Conservation (phyloP, 2,113 vertebrate genomes). For the Solea solea region DNA sequence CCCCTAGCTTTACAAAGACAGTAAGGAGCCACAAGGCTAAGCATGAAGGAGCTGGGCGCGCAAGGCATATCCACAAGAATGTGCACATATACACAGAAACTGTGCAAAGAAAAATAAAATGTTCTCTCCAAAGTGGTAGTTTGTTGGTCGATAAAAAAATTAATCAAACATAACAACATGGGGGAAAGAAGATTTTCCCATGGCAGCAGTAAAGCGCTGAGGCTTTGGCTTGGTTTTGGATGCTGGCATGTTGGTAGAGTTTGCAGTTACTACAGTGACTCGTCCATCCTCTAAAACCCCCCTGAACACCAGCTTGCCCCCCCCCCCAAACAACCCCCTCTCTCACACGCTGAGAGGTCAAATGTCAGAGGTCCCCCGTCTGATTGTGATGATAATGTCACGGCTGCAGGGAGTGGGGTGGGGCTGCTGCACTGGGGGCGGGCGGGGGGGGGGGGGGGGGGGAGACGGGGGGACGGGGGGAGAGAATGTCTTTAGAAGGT, state of each 20-base stretch:
- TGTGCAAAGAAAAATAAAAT: neutral
- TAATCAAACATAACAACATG: neutral
- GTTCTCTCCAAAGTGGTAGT: constrained; percentile 9
- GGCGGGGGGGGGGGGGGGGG: too few species aligned
- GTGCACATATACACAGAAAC: constrained; percentile 11
- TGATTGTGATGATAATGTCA: constrained; percentile 88
- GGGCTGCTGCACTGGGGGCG: constrained; percentile 38
- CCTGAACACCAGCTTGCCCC: constrained; percentile 55
- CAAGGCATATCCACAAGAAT: constrained; percentile 18
- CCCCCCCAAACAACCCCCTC: constrained; percentile 53
- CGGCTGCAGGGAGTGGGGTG: constrained; percentile 65
- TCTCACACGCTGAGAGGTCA: constrained; percentile 78
- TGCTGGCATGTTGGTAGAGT: constrained; percentile 24
- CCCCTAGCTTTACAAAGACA: constrained; percentile 26
- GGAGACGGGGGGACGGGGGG: neutral
- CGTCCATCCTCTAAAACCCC: constrained; percentile 49
- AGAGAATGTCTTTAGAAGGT: constrained; percentile 55
- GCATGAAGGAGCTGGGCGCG: constrained; percentile 8
- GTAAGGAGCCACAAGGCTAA: constrained; percentile 30
- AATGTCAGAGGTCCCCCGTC: constrained; percentile 81
- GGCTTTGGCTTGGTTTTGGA: neutral
- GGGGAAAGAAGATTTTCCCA: constrained; percentile 1
- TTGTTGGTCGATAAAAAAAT: constrained; percentile 12
- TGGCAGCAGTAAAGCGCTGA: neutral
- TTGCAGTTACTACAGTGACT: constrained; percentile 60